Evolutionary conservation across 2,888 invertebrate species (phyloP).

Genomic region (Phortica magna): DNA sequence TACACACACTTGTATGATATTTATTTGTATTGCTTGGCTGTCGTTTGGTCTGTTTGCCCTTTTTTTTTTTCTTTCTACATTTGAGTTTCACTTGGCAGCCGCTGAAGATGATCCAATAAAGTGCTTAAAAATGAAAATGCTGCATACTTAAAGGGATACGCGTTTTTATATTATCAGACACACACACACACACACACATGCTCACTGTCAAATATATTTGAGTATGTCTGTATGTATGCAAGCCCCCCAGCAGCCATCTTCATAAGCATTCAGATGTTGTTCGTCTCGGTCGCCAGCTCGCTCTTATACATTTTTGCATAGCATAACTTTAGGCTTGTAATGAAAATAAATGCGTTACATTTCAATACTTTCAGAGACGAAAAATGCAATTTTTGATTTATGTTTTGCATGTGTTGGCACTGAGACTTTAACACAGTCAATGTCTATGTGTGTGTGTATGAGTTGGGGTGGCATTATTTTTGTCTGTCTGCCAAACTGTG

Average conservation of each 20-base stretch:
- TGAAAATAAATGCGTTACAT: constrained; percentile 74
- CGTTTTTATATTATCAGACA: constrained; percentile 42
- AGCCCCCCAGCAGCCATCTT: background rate
- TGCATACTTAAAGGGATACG: constrained; percentile 64
- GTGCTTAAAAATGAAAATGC: constrained; percentile 59
- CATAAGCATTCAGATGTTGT: background rate
- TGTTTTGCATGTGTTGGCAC: constrained; percentile 40
- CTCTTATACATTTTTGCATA: constrained; percentile 51
- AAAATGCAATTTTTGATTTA: constrained; percentile 67
- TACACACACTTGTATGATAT: constrained; percentile 8
- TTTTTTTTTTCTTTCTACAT: background rate
- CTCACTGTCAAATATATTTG: background rate
- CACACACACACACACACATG: constrained; percentile 18
- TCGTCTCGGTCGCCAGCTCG: background rate
- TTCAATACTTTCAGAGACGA: constrained; percentile 62
- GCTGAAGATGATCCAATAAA: constrained; percentile 72
- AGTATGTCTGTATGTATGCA: too few relatives aligned
- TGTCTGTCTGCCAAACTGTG: constrained; percentile 46
- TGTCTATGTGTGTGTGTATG: constrained; percentile 19
- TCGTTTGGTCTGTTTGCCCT: background rate
- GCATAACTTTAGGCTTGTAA: constrained; percentile 65
- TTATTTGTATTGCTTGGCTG: constrained; percentile 8
- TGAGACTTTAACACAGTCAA: constrained; percentile 21
- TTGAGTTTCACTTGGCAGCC: constrained; percentile 1
- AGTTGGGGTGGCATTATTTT: background rate